Evolutionary conservation across 2,888 invertebrate genomes (phyloP), one percentile per base, ranked within the genome.

Genomic region (Cosmia trapezina): DNA sequence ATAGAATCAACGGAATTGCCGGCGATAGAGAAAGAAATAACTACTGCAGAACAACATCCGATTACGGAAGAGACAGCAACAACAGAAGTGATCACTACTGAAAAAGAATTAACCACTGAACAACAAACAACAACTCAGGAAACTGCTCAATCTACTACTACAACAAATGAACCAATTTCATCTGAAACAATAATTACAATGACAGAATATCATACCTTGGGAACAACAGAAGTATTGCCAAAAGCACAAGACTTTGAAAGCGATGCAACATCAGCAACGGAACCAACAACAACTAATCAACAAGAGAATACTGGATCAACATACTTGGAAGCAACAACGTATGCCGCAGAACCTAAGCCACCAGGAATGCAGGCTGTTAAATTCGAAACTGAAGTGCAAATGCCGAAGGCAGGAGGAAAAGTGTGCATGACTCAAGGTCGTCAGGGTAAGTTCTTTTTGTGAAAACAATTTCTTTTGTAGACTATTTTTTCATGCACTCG

Each of bases 371-470:
- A 76, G 8, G 49, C 66, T 19, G 67, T 71, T 0, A 53, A 63
- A 41, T 61, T 73, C 0, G 59, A 57, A 4, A 76, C 82, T 3
- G 78, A 78, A 1, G 47, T 83, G 0, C 76, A 75, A 17, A 59
- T 79, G 1, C 70, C 73, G 0, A 84, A 81, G 17, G 74, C 81
- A 9, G 91, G 90, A 0, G 91, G 91, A 0, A 91, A 91, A 60
- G 61, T 90, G 0, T 84, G 83, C 3, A n/a, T 88, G 0, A 83
- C 78, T 19, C 86, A 89, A 14, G 90, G 89, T 0, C 84, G 82
- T 17, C 86, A 76, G 57, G 86, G 91, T 91, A 71, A 81, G 85
- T 78, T 12, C 1, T 43, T 22, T 17, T 33, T 19, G 11, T 43
- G 2, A 28, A 33, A 53, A 53, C 54, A 0, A 41, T 4, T 62